A percentile compares a stretch with the other conserved stretches of the same genome.
Evolutionary conservation across 2,797 vertebrate species (phyloP).

Genomic region (Spatula clypeata): DNA sequence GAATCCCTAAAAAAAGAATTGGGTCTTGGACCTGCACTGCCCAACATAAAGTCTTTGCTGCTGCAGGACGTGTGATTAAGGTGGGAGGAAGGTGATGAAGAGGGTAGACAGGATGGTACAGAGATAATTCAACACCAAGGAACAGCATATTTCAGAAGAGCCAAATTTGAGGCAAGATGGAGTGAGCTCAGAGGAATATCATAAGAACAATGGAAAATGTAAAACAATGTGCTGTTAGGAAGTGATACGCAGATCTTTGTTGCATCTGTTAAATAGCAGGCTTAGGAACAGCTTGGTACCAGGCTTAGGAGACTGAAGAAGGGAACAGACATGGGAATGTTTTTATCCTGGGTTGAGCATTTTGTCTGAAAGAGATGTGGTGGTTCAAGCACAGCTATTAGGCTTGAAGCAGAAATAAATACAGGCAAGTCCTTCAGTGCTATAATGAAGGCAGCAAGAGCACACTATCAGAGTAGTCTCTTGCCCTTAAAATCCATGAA

Average conservation of each 20-base stretch:
- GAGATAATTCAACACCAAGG: background rate
- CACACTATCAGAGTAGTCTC: background rate
- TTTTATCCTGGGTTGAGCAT: background rate
- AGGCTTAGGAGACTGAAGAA: background rate
- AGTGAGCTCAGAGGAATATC: background rate
- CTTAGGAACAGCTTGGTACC: background rate
- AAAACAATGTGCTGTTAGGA: background rate
- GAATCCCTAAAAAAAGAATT: background rate
- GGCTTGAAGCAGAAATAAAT: slow-evolving; percentile 55
- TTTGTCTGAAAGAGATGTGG: slow-evolving; percentile 8
- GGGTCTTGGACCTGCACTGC: background rate
- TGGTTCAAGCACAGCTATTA: slow-evolving; percentile 20
- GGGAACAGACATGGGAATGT: background rate
- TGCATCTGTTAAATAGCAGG: background rate
- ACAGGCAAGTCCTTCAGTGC: slow-evolving; percentile 5
- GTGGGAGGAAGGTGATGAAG: background rate
- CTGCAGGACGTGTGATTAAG: background rate
- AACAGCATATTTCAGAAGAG: background rate
- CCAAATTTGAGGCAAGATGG: background rate
- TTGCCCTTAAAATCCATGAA: slow-evolving; percentile 66
- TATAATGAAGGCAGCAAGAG: slow-evolving; percentile 27
- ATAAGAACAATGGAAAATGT: background rate
- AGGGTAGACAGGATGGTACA: background rate
- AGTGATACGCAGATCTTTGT: background rate
- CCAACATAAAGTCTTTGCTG: background rate